phyloP scores from a whole-genome alignment of 2,888 invertebrate genomes.

The Cheilosia vulpina region DNA sequence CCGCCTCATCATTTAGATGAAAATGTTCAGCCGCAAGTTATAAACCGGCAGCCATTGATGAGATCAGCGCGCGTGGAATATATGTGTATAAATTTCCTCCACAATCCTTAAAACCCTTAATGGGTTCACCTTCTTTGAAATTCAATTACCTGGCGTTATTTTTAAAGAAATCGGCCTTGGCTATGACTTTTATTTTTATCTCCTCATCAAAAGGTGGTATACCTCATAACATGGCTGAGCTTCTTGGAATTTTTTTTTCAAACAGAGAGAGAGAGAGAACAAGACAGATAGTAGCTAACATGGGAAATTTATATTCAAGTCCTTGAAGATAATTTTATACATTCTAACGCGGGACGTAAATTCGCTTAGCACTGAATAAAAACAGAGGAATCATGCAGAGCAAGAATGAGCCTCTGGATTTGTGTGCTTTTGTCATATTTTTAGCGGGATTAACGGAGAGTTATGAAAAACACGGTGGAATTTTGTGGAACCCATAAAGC shows the following conservation, averaged over 20 bases:
- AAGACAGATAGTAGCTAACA: slow-evolving; percentile 1
- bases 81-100: slow-evolving; percentile 24
- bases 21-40: slow-evolving; percentile 40
- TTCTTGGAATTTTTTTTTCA: slow-evolving; percentile 16
- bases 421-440: slow-evolving; percentile 29
- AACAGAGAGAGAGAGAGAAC: neutral
- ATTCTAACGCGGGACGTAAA: slow-evolving; percentile 47
- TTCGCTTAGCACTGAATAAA: slow-evolving; percentile 28
- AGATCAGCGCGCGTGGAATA: slow-evolving; percentile 46
- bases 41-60: slow-evolving; percentile 54
- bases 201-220: neutral
- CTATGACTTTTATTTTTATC: slow-evolving; percentile 25
- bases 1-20: slow-evolving; percentile 28
- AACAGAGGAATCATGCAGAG: slow-evolving; percentile 47
- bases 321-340: slow-evolving; percentile 60
- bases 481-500: too few relatives aligned
- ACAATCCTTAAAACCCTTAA: slow-evolving; percentile 58
- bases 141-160: slow-evolving; percentile 63
- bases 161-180: slow-evolving; percentile 38
- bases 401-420: slow-evolving; percentile 20
- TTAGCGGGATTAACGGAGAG: slow-evolving; percentile 30
- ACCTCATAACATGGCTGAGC: slow-evolving; percentile 35
- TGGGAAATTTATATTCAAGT: slow-evolving; percentile 51
- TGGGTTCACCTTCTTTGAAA: slow-evolving; percentile 58
- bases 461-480: too few relatives aligned